Percentiles rank a stretch among this genome's conserved stretches.
These are phyloP conservation scores for Cephonodes hylas DNA, from an alignment of 2,888 invertebrate genomes.

Conservation along the genomic window DNA sequence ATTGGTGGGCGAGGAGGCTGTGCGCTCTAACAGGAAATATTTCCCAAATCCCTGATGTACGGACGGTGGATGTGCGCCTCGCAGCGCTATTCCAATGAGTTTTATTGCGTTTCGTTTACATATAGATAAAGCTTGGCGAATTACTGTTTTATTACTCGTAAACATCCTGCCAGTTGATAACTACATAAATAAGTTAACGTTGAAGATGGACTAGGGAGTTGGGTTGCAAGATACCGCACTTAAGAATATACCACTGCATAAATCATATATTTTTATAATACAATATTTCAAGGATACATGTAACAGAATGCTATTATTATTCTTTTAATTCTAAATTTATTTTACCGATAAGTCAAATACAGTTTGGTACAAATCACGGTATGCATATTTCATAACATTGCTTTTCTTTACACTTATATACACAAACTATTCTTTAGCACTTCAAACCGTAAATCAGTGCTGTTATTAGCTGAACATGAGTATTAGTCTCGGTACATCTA, in stretches of 20 bases:
- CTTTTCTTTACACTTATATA: background rate
- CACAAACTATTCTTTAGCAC: background rate
- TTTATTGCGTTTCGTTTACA: constrained; percentile 8
- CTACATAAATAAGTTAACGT: background rate
- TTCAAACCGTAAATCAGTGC: background rate
- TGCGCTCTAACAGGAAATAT: constrained; percentile 45
- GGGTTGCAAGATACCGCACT: background rate
- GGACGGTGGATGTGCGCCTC: constrained; percentile 18
- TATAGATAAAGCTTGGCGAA: constrained; percentile 9
- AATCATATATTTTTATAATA: background rate
- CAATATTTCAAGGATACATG: too few species aligned
- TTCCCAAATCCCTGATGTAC: constrained; percentile 62
- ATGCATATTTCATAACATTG: background rate
- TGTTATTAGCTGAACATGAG: background rate
- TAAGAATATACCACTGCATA: background rate
- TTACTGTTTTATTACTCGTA: constrained; percentile 11
- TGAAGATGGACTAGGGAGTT: background rate
- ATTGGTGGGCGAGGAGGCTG: constrained; percentile 61
- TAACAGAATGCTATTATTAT: too few species aligned
- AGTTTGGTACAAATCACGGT: too few species aligned
- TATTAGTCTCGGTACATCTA: background rate
- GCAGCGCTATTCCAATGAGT: constrained; percentile 11
- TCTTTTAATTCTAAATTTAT: too few species aligned
- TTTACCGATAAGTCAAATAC: too few species aligned
- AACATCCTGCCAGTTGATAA: constrained; percentile 1